These are phyloP conservation scores for Cremastobaeus sp. DNA, from an alignment of 2,888 invertebrate genomes.

Conservation along the genomic window DNA sequence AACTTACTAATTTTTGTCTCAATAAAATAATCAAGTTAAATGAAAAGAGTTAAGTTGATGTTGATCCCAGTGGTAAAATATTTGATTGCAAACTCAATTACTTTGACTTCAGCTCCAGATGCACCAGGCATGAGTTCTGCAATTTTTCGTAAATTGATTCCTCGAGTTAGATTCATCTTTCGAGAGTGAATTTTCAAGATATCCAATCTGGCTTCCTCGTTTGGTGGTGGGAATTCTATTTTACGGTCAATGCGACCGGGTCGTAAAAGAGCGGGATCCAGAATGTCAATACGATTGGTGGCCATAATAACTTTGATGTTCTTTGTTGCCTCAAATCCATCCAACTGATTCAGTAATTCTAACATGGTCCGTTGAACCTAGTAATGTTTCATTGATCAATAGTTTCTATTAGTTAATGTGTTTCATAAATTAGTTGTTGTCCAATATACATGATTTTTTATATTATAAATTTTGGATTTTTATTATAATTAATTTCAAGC, in stretches of 20 bases:
- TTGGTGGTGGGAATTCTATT: slow-evolving; percentile 99
- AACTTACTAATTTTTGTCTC: not conserved
- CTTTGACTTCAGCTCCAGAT: slow-evolving; percentile 99
- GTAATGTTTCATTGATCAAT: no score
- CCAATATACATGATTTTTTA: no score
- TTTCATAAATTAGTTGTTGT: no score
- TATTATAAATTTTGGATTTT: no score
- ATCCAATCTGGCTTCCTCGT: slow-evolving; percentile 98
- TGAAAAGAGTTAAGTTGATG: no score
- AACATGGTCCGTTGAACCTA: slow-evolving; percentile 98
- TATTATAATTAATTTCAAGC: no score
- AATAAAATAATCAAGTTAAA: no score
- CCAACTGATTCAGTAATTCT: slow-evolving; percentile 97
- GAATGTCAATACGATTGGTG: slow-evolving; percentile 98
- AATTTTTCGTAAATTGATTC: slow-evolving; percentile 98
- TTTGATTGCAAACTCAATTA: no score
- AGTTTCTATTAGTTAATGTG: no score
- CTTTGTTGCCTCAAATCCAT: slow-evolving; percentile 99
- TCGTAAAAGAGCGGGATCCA: slow-evolving; percentile 96
- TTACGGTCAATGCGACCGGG: slow-evolving; percentile 99
- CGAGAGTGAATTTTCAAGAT: slow-evolving; percentile 99
- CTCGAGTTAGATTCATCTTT: slow-evolving; percentile 99
- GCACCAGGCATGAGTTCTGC: slow-evolving; percentile 99
- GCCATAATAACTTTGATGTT: slow-evolving; percentile 99
- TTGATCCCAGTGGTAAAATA: no score